Conservation (phyloP, 2,797 vertebrate genomes). For the Cetoscarus ocellatus region DNA sequence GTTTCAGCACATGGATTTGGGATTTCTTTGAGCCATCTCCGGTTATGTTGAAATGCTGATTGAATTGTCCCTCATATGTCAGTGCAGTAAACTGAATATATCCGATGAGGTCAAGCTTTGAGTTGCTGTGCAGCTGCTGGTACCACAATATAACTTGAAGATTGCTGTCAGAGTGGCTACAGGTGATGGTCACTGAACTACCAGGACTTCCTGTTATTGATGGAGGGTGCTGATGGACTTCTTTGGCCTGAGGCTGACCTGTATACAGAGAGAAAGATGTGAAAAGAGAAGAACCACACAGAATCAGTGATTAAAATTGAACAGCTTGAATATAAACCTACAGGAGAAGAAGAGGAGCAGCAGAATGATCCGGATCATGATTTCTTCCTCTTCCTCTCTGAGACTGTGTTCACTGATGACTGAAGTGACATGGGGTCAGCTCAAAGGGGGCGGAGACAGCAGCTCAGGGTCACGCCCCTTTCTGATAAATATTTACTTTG, state of each 20-base stretch:
- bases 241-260: constrained; percentile 42
- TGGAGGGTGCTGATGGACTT: constrained; percentile 61
- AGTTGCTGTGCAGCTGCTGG: constrained; percentile 4
- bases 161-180: constrained; percentile 25
- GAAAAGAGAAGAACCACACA: not conserved
- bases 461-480: constrained; percentile 21
- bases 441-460: not conserved
- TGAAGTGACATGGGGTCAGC: not conserved
- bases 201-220: constrained; percentile 33
- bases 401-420: constrained; percentile 22
- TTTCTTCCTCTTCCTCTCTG: constrained; percentile 1
- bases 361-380: constrained; percentile 40
- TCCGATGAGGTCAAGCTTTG: constrained; percentile 41
- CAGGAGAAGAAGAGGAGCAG: constrained; percentile 50
- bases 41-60: not conserved
- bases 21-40: constrained; percentile 39
- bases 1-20: constrained; percentile 22
- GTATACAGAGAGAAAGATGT: constrained; percentile 5
- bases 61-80: constrained; percentile 1
- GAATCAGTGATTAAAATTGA: not conserved
- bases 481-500: no score
- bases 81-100: accelerated
- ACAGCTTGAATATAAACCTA: constrained; percentile 19
- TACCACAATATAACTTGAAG: constrained; percentile 34
- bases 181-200: constrained; percentile 35